Base-by-base conservation (phyloP, 2,113 vertebrate genomes). In the Clarias batrachus region DNA sequence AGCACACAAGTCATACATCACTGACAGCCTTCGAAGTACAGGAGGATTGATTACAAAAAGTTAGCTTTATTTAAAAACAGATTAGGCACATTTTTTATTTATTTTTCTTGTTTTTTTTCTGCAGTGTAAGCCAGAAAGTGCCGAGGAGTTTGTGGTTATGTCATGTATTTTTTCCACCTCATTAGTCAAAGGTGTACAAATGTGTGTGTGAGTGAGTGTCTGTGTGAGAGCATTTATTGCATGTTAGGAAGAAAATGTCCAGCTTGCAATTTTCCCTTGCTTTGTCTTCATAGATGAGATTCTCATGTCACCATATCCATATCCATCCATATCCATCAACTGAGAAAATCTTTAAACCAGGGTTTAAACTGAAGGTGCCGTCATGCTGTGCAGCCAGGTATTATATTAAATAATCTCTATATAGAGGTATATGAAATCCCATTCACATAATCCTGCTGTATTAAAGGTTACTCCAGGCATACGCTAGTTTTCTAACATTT, bases 1-100 rank as follows among this genome's bases (percentile, higher is more conserved):
- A 95, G 95, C 94, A 95, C 94, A 96, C 96, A 96, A 96, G 96
- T 96, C 95, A 96, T 96, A 96, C 95, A 96, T 96, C 95, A 96
- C 95, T 96, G 95, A 95, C 95, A 96, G 94, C 95, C 95, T 93
- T 95, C 86, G 91, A 95, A 96, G 94, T 93, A 94, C 92, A 94
- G 93, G 93, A 94, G 93, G 93, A 94, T 94, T 95, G 93, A 96
- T 96, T 96, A 95, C 93, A 96, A 96, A 89, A 96, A 96, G 94
- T 95, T 95, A 96, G 94, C 93, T 95, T 96, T 95, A 95, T 93
- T 96, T 96, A 95, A 95, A 96, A 96, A 96, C 94, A 94, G 92
- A 96, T 96, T 96, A 96, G 94, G 93, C 93, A 89, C 95, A 95
- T 95, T 84, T 85, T 88, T 87, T 66, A 54, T 85, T 41, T 82